These are phyloP conservation scores for Columbina picui DNA, from an alignment of 2,113 vertebrate species.

Conservation along the genomic window DNA sequence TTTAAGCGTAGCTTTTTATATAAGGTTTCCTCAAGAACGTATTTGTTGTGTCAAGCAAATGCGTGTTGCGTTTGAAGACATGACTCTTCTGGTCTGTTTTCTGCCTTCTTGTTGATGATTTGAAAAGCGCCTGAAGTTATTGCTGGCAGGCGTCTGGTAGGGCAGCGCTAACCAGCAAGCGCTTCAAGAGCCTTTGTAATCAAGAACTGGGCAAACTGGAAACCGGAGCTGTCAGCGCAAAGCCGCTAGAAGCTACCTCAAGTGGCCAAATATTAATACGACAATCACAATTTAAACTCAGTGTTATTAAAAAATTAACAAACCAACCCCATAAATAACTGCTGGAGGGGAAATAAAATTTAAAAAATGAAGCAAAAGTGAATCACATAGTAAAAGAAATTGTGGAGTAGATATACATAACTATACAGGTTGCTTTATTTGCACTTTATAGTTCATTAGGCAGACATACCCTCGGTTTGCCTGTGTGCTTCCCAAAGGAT, in stretches of 20 bases:
- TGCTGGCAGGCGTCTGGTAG: too few relatives aligned
- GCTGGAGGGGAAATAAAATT: not conserved
- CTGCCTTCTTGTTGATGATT: not conserved
- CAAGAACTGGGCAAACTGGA: not conserved
- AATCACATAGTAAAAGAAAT: not conserved
- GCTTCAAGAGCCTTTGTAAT: not conserved
- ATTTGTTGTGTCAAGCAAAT: not conserved
- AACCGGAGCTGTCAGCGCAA: not conserved
- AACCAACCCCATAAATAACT: not conserved
- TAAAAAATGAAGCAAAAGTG: not conserved
- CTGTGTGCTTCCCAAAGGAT: not conserved
- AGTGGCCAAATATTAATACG: not conserved
- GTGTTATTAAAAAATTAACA: not conserved
- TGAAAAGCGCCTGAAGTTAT: not conserved
- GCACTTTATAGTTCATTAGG: not conserved
- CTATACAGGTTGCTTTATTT: not conserved
- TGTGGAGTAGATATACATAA: accelerated
- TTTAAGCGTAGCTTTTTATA: not conserved
- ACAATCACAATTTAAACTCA: not conserved
- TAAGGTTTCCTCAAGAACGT: not conserved
- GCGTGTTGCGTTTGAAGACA: not conserved
- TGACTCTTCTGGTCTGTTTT: not conserved
- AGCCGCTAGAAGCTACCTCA: not conserved
- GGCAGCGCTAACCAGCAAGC: not conserved
- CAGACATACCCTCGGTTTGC: not conserved